These are phyloP conservation scores for Cephalophus harveyi DNA, from an alignment of 2,113 vertebrate genomes.

Conservation along the genomic window DNA sequence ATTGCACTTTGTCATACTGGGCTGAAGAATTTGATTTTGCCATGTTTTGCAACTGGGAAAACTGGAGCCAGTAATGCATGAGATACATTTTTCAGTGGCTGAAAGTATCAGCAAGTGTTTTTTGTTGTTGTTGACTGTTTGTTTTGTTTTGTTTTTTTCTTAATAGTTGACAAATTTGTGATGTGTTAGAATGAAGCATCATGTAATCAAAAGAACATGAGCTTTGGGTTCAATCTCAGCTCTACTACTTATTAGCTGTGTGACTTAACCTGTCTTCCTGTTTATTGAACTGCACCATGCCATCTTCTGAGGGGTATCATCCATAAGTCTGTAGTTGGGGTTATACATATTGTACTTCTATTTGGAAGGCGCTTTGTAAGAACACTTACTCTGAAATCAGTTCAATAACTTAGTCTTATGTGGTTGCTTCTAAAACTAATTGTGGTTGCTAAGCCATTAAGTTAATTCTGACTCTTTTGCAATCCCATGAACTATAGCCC, in stretches of 20 bases:
- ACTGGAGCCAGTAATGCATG: not conserved
- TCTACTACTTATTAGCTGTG: not conserved
- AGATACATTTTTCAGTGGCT: not conserved
- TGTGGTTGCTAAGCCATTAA: not conserved
- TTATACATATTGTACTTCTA: not conserved
- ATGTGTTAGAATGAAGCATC: not conserved
- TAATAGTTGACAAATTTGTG: not conserved
- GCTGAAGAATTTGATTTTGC: not conserved
- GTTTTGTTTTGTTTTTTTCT: not conserved
- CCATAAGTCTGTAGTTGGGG: not conserved
- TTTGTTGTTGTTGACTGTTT: not conserved
- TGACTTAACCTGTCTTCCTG: not conserved
- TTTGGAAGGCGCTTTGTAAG: not conserved
- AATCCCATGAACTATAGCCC: not conserved
- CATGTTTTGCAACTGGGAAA: not conserved
- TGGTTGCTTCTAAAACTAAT: not conserved
- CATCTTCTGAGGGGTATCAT: not conserved
- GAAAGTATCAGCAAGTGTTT: not conserved
- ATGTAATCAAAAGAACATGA: not conserved
- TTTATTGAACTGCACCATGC: rapidly evolving
- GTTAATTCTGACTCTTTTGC: not conserved
- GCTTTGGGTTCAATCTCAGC: not conserved
- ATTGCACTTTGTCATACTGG: not conserved
- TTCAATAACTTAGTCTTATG: not conserved
- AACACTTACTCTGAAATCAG: not conserved